Evolutionary conservation across 2,113 vertebrate genomes (phyloP), one percentile per base, ranked within the genome.

Genomic region (Syrmaticus mikado): DNA sequence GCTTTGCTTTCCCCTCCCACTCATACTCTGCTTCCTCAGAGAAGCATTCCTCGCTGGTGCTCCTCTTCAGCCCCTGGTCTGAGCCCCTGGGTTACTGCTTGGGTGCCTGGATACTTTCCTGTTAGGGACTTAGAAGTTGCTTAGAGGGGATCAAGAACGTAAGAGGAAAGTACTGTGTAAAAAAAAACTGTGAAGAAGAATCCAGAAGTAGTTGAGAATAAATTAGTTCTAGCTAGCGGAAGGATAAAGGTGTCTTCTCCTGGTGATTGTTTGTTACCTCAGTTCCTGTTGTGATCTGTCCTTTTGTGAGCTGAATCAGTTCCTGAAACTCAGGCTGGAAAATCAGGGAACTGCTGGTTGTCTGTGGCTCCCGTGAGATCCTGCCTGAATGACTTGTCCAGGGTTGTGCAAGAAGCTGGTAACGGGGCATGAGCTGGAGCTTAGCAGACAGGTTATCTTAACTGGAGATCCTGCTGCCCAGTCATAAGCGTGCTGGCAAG

Each of bases 401-500:
- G 60, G 36, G 11, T 79, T 89, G 53, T 0, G 2, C 45, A 94
- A 76, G 77, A 50, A n/a, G 11, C 21, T 1, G 10, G 58, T 40
- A 53, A 62, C 72, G 21, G 72, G 53, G 27, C 4, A 2, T 16
- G 18, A 57, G 17, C 58, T 41, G 40, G 45, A 73, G 87, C 41
- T 84, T n/a, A 30, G 1, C 7, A 8, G 5, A 2, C 10, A 67
- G 58, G 22, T 76, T 46, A 52, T 58, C 21, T 15, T 2, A 13
- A 8, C 14, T 20, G 0, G 50, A 62, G 91, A 40, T 74, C 57
- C 80, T 82, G 62, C 70, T 64, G 43, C 36, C 53, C 72, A 2
- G 0, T 60, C 27, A 3, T 13, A 53, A 61, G 8, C 5, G 20
- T 15, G 2, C 4, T 0, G 3, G 7, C 22, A 27, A 6, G 9